Conservation (phyloP, 2,888 invertebrate genomes). For the Eremobia ochroleuca region DNA sequence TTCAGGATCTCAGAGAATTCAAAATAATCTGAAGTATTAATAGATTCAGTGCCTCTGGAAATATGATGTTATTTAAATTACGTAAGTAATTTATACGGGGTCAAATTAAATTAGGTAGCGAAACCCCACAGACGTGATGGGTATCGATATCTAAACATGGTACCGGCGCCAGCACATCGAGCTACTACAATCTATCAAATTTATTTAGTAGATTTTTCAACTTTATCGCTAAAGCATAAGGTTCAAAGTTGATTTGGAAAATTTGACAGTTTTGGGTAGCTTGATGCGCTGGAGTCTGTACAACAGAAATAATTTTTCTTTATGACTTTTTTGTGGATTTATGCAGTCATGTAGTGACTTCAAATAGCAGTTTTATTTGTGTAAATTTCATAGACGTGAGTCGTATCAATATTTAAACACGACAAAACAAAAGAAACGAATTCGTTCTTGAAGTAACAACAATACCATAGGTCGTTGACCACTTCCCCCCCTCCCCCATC, state of each 20-base stretch:
- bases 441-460: not conserved
- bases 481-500: not conserved
- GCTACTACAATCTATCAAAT: too few relatives aligned
- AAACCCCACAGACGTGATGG: not conserved
- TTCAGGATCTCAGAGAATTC: not conserved
- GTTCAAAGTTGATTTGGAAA: too few relatives aligned
- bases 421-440: not conserved
- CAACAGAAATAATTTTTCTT: too few relatives aligned
- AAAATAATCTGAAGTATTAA: not conserved
- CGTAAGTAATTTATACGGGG: constrained; percentile 15
- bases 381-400: not conserved
- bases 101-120: not conserved
- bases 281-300: too few relatives aligned
- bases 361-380: not conserved
- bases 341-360: not conserved
- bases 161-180: too few relatives aligned
- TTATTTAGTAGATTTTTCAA: too few relatives aligned
- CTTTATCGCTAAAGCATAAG: too few relatives aligned
- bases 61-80: constrained; percentile 10
- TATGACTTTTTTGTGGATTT: too few relatives aligned
- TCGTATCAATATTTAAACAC: not conserved
- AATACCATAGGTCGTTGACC: not conserved
- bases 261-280: too few relatives aligned
- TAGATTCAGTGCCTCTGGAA: not conserved
- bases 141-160: too few relatives aligned